These are phyloP conservation scores for Esperia sulphurella DNA, from an alignment of 2,888 invertebrate species.

Conservation along the genomic window DNA sequence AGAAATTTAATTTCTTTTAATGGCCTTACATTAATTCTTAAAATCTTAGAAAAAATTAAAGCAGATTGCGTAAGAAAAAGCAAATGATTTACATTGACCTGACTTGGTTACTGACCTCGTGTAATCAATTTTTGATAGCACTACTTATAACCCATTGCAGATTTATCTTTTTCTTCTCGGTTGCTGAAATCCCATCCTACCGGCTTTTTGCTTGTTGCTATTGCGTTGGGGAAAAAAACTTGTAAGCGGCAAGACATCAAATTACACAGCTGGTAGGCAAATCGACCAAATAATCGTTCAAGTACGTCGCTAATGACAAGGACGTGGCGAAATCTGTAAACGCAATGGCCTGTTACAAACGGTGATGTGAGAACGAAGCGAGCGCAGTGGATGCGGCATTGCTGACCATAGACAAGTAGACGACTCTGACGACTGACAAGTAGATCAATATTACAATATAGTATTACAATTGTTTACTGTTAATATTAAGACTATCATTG, in stretches of 20 bases:
- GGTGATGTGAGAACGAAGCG: conserved; percentile 14
- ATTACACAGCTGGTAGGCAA: not conserved
- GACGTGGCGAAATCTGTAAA: conserved; percentile 37
- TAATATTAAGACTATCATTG: too few relatives aligned
- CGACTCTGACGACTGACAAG: too few relatives aligned
- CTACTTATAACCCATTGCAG: too few relatives aligned
- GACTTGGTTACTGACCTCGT: too few relatives aligned
- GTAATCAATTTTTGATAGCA: too few relatives aligned
- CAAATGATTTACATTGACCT: not conserved
- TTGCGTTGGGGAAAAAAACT: too few relatives aligned
- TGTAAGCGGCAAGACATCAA: not conserved
- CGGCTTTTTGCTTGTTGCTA: too few relatives aligned
- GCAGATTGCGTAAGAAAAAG: not conserved
- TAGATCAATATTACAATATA: too few relatives aligned
- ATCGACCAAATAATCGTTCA: conserved; percentile 13
- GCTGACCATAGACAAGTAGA: too few relatives aligned
- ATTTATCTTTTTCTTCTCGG: too few relatives aligned
- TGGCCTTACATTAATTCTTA: not conserved
- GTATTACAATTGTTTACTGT: too few relatives aligned
- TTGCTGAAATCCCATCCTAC: too few relatives aligned
- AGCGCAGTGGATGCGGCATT: conserved; percentile 1
- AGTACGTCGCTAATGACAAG: conserved; percentile 45
- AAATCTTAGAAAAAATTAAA: not conserved
- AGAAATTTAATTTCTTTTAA: not conserved
- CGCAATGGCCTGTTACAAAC: conserved; percentile 28